A percentile compares a stretch with the other conserved stretches of the same genome.
phyloP scores from a whole-genome alignment of 2,797 vertebrate species.

The Xenopus petersii region DNA sequence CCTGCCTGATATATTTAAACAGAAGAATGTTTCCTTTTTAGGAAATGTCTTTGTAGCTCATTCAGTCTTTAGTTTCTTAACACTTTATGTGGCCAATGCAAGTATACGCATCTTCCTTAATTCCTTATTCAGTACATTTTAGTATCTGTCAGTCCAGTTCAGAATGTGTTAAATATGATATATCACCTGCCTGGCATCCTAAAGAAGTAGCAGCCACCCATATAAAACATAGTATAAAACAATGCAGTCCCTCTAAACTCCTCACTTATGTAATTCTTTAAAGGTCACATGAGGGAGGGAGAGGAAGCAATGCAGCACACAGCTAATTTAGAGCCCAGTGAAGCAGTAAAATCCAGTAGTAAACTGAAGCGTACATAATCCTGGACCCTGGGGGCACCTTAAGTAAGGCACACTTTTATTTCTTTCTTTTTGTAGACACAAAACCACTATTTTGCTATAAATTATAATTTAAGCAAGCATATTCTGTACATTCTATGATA shows the following conservation, averaged over 20 bases:
- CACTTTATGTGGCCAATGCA: no score
- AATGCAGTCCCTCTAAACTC: constrained; percentile 1
- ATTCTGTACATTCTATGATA: no score
- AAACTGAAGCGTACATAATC: constrained; percentile 45
- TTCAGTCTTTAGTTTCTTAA: no score
- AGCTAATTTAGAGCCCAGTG: constrained; percentile 40
- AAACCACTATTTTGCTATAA: constrained; percentile 28
- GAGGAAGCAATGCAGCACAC: constrained; percentile 35
- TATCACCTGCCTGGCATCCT: neutral
- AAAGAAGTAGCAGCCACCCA: constrained; percentile 22
- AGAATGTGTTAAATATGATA: constrained; percentile 23
- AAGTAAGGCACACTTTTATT: constrained; percentile 13
- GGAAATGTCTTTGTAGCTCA: no score
- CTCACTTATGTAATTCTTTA: constrained; percentile 43
- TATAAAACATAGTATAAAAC: constrained; percentile 1
- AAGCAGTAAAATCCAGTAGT: constrained; percentile 32
- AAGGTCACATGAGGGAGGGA: constrained; percentile 41
- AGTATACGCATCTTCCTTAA: neutral
- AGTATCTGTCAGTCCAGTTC: neutral
- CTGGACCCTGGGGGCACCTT: constrained; percentile 27
- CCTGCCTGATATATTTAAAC: no score
- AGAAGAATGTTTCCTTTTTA: no score
- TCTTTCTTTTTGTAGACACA: neutral
- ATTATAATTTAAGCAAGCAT: neutral
- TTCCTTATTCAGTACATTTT: no score